Base-by-base conservation (phyloP, 2,113 vertebrate species). In the Dasypus novemcinctus region DNA sequence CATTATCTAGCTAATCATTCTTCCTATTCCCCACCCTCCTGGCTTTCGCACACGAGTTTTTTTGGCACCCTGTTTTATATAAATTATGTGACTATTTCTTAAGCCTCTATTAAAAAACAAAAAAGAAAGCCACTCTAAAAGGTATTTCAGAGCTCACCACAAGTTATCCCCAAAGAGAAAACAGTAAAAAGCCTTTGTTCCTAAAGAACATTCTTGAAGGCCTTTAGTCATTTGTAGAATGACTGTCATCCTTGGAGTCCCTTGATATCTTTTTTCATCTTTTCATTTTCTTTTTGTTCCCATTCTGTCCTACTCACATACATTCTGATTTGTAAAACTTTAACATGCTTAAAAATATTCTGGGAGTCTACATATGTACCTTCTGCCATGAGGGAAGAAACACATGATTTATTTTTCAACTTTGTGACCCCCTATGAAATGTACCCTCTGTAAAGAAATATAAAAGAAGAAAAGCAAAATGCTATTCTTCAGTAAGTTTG, bases 171-270 rank as follows among this genome's bases (percentile, higher is more conserved):
- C 18, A 46, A 31, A 88, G 90, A 68, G 71, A 23, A 7, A 66
- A 6, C 54, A 54, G 21, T 17, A 87, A 82, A 90, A 87, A 59
- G 4, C 33, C 38, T 54, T 90, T 17, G 83, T 93, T 94, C 49
- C 81, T 72, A 79, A 86, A 43, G 25, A 78, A 59, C 21, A 90
- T 71, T 90, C 80, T 57, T 68, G 49, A 89, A 89, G 18, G 14
- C 3, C 33, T 74, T 90, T 72, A 46, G 54, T 71, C 46, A 86
- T 85, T 93, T 91, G 52, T 80, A 86, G 91, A 90, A 78, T 90
- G n/a, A 93, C n/a, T 52, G 15, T 27, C 2, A 75, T 54, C 6
- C 59, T 81, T 91, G 38, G 0, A 91, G 63, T 57, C 54, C 83
- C 8, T 75, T 84, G 11, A 33, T 64, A 63, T 80, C 14, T 61